phyloP scores from a whole-genome alignment of 92 coral and sea anemone genomes.

The Metridium senile region DNA sequence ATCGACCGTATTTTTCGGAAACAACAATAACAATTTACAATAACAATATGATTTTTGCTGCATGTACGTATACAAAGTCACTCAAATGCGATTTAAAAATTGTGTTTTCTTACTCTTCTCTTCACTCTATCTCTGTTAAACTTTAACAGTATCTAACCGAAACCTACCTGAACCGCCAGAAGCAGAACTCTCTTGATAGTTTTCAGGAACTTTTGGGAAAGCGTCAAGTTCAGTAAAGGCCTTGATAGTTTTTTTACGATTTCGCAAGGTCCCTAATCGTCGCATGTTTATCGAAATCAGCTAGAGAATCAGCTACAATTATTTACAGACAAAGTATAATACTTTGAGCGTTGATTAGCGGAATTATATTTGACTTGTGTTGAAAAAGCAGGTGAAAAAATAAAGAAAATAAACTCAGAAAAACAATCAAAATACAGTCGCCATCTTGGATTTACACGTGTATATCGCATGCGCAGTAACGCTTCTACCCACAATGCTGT shows the following conservation, averaged over 20 bases:
- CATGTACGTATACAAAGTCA: too few relatives aligned
- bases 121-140: too few relatives aligned
- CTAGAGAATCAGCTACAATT: not conserved
- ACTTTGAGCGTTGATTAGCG: not conserved
- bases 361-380: not conserved
- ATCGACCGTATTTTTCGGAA: too few relatives aligned
- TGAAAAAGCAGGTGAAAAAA: constrained; percentile 15
- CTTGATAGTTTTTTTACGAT: constrained; percentile 88
- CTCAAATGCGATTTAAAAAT: too few relatives aligned
- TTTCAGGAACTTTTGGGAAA: constrained; percentile 95
- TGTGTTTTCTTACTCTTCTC: too few relatives aligned
- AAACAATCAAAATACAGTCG: constrained; percentile 23
- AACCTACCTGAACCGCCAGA: constrained; percentile 92
- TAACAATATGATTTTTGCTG: too few relatives aligned
- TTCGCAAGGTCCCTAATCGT: constrained; percentile 72
- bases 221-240: constrained; percentile 95
- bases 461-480: constrained; percentile 63
- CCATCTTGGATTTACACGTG: constrained; percentile 70
- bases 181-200: constrained; percentile 85
- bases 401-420: constrained; percentile 1
- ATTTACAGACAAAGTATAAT: not conserved
- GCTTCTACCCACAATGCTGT: constrained; percentile 43
- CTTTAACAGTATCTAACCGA: not conserved
- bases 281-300: constrained; percentile 51
- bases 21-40: too few relatives aligned